Conservation (phyloP, 23 tunicate species). For the Trididemnum miniatum region DNA sequence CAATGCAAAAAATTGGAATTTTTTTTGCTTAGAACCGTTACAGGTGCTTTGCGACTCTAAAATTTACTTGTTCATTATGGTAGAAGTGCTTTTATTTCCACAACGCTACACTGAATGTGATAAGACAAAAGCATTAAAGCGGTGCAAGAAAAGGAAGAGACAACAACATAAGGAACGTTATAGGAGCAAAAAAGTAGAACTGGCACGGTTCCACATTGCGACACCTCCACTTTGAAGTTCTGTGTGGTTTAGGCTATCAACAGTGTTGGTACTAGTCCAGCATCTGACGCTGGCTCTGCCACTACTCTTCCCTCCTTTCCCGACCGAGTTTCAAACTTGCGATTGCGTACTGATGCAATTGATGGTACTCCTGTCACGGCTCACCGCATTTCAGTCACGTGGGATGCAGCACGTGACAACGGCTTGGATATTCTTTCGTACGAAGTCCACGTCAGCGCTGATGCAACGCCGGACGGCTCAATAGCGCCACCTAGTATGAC, state of each 20-base stretch:
- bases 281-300: slow-evolving; percentile 62
- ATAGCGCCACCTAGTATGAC: not conserved
- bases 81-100: too few relatives aligned
- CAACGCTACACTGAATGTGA: too few relatives aligned
- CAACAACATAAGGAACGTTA: too few relatives aligned
- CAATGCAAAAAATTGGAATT: too few relatives aligned
- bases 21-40: too few relatives aligned
- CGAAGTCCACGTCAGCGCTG: slow-evolving; percentile 25
- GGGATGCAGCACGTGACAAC: slow-evolving; percentile 56
- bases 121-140: too few relatives aligned
- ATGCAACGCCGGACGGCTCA: not conserved
- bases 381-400: slow-evolving; percentile 20
- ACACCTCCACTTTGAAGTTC: too few relatives aligned
- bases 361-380: not conserved
- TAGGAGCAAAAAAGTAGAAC: too few relatives aligned
- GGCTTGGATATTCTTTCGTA: slow-evolving; percentile 51
- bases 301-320: slow-evolving; percentile 63
- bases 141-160: too few relatives aligned
- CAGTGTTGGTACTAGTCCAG: slow-evolving; percentile 42
- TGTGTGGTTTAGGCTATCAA: slow-evolving; percentile 43
- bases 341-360: not conserved
- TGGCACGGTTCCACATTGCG: too few relatives aligned
- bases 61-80: too few relatives aligned
- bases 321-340: slow-evolving; percentile 45
- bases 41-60: too few relatives aligned